Evolutionary conservation across 2,113 vertebrate genomes (phyloP).

Genomic region (Ahaetulla prasina): DNA sequence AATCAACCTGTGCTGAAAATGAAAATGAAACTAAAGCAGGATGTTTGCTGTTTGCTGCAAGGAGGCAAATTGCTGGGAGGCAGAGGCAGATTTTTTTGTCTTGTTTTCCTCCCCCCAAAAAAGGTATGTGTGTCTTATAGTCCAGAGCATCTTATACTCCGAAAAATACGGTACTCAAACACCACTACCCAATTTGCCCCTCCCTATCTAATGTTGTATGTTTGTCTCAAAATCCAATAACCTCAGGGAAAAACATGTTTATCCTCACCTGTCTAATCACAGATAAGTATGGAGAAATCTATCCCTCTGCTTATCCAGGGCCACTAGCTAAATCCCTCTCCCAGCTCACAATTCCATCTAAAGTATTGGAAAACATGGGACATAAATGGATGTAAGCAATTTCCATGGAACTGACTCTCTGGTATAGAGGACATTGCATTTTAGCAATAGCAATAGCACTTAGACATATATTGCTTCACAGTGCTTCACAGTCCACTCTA

Average conservation of each 20-base stretch:
- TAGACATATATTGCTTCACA: background rate
- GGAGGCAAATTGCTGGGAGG: no score
- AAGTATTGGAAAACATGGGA: background rate
- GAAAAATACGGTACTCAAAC: background rate
- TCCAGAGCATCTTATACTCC: no score
- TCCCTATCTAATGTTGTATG: background rate
- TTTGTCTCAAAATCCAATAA: background rate
- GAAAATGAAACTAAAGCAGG: no score
- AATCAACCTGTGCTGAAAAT: no score
- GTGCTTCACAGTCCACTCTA: background rate
- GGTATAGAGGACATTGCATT: background rate
- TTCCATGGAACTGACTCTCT: no score
- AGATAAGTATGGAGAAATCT: background rate
- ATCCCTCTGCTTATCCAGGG: background rate
- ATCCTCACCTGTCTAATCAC: background rate
- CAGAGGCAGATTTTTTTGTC: no score
- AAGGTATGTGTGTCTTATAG: no score
- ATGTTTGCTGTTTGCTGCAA: no score
- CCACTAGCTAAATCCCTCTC: background rate
- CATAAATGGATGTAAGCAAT: background rate
- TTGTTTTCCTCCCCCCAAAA: no score
- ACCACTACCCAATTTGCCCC: background rate
- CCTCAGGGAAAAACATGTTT: background rate
- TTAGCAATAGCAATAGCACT: background rate
- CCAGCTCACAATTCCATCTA: background rate